Base-by-base conservation (phyloP, 2,113 vertebrate species). In the Mystacornis crossleyi region DNA sequence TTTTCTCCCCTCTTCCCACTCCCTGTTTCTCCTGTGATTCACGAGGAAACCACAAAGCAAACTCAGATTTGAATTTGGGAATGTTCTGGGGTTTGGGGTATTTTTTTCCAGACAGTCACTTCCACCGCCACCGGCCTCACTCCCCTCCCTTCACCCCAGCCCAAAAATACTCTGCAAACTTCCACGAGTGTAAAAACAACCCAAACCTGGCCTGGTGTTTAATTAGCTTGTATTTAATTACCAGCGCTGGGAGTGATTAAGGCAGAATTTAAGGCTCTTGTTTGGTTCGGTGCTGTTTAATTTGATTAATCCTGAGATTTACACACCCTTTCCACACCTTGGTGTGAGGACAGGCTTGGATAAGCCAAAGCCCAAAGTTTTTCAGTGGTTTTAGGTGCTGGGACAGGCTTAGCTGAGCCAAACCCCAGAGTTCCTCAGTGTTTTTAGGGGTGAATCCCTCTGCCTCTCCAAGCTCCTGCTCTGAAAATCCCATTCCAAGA, bases 11-110 rank as follows among this genome's bases (percentile, higher is more conserved):
- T 91, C 80, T 72, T 88, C 94, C 93, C 86, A 88, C 89, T 84
- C 82, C 61, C 86, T 89, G 82, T n/a, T 91, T 77, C 79, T 82
- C 60, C 66, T 83, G 88, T 66, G 82, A 92, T 97, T 97, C 93
- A 94, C 74, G 90, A 88, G 90, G 74, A 97, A 94, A 96, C 93
- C 95, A 88, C 92, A 95, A 86, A 93, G 82, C 80, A 93, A 95
- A 94, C 90, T 86, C 31, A 61, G 67, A 64, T 75, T 83, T 51
- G 88, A 11, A 33, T 54, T 70, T 92, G 82, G 62, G 75, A 86
- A 93, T 42, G 55, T 74, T 85, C 85, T 74, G 74, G 43, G 51
- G 55, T 89, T 77, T 25, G 7, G 8, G 18, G 13, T 86, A n/a
- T 67, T 42, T 85, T 69, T 42, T 38, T 62, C 23, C 33, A 86